Percentiles rank a stretch among this genome's conserved stretches.
Evolutionary conservation across 2,113 vertebrate genomes (phyloP).

Genomic region (Zeus faber): DNA sequence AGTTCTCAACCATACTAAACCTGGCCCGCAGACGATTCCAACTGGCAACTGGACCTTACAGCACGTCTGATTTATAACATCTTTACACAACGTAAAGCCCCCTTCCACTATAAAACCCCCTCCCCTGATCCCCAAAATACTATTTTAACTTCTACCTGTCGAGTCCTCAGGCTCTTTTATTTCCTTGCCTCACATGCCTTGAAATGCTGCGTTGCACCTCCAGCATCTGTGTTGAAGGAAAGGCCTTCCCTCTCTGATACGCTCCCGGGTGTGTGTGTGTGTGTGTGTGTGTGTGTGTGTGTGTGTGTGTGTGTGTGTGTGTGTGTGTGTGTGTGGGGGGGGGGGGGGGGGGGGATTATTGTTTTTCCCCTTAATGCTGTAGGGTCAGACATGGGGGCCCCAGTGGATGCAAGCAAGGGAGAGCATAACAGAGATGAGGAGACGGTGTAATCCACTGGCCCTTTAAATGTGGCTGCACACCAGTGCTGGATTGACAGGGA

Average conservation of each 20-base stretch:
- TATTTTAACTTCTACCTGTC: not conserved
- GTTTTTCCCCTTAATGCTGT: constrained; percentile 35
- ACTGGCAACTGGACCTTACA: not conserved
- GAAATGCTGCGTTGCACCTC: no score
- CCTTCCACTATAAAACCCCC: not conserved
- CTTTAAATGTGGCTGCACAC: constrained; percentile 5
- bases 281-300: no score
- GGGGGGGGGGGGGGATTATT: constrained; percentile 50
- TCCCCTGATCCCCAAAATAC: not conserved
- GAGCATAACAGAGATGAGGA: constrained; percentile 37
- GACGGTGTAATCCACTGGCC: constrained; percentile 30
- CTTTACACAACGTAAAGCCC: constrained; percentile 20
- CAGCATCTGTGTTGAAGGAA: constrained; percentile 6
- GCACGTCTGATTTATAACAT: constrained; percentile 25
- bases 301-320: no score
- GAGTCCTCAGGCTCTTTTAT: constrained; percentile 15
- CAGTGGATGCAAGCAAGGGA: constrained; percentile 12
- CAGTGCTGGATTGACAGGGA: constrained; percentile 29
- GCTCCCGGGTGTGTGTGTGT: no score
- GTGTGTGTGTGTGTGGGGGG: no score
- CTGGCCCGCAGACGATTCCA: constrained; percentile 27
- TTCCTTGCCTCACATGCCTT: not conserved
- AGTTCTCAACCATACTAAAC: constrained; percentile 23
- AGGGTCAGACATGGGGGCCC: constrained; percentile 33
- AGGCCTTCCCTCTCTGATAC: constrained; percentile 16